phyloP scores from a whole-genome alignment of 1,140 invertebrate species.

The Drosophila simulans region DNA sequence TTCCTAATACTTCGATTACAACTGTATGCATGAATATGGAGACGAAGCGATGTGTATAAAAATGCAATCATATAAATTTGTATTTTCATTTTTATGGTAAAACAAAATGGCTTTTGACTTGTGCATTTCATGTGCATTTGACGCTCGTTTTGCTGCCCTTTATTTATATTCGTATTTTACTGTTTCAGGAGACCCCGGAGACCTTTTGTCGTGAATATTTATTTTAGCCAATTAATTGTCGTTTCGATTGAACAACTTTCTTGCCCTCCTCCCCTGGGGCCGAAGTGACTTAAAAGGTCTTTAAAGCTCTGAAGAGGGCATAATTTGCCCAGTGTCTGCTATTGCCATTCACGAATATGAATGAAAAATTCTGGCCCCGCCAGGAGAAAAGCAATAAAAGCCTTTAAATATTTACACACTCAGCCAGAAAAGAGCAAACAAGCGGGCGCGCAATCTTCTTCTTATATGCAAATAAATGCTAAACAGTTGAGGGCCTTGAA shows the following conservation, averaged over 20 bases:
- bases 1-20: neutral
- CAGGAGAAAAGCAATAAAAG: conserved; percentile 68
- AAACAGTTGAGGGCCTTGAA: conserved; percentile 60
- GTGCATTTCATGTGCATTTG: conserved; percentile 51
- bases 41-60: conserved; percentile 32
- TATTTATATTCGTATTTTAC: conserved; percentile 34
- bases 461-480: conserved; percentile 76
- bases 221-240: conserved; percentile 46
- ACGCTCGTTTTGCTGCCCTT: conserved; percentile 40
- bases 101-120: conserved; percentile 63
- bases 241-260: conserved; percentile 12
- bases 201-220: conserved; percentile 41
- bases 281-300: conserved; percentile 1
- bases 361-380: conserved; percentile 32
- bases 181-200: conserved; percentile 10
- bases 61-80: conserved; percentile 61
- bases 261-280: neutral
- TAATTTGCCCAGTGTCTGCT: conserved; percentile 42
- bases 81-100: conserved; percentile 60
- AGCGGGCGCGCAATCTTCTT: conserved; percentile 45
- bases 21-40: conserved; percentile 11
- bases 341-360: conserved; percentile 35
- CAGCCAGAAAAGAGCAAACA: conserved; percentile 70
- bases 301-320: conserved; percentile 19
- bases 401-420: conserved; percentile 73